Conservation (phyloP, 2,888 invertebrate species). For the Carabus problematicus region DNA sequence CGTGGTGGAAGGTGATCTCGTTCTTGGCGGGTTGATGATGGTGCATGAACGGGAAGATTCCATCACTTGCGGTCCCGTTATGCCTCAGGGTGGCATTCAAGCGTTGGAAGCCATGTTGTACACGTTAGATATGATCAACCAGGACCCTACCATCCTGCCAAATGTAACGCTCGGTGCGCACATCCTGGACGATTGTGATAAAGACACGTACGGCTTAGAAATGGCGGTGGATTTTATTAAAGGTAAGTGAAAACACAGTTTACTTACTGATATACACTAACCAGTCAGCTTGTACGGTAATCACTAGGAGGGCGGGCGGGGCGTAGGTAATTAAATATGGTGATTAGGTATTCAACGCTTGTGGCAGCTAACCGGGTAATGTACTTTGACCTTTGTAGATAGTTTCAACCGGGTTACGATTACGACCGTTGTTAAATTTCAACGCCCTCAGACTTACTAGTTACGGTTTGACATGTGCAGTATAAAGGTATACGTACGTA, state of each 20-base stretch:
- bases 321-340: neutral
- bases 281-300: neutral
- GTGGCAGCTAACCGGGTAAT: too few species aligned
- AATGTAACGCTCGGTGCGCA: slow-evolving; percentile 82
- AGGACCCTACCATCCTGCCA: slow-evolving; percentile 67
- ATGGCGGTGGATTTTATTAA: slow-evolving; percentile 94
- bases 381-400: too few species aligned
- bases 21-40: slow-evolving; percentile 91
- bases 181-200: slow-evolving; percentile 90
- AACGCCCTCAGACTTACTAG: too few species aligned
- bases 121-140: slow-evolving; percentile 79
- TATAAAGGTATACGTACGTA: too few species aligned
- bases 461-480: too few species aligned
- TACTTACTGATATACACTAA: neutral
- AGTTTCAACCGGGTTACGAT: too few species aligned
- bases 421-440: too few species aligned
- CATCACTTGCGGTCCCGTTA: slow-evolving; percentile 83
- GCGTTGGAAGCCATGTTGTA: slow-evolving; percentile 89
- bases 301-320: neutral
- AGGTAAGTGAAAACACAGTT: slow-evolving; percentile 66
- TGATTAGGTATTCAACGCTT: neutral
- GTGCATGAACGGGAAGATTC: slow-evolving; percentile 85
- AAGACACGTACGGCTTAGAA: slow-evolving; percentile 89
- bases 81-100: slow-evolving; percentile 87
- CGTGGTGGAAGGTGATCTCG: slow-evolving; percentile 81